Base-by-base conservation (phyloP, 2,888 invertebrate genomes). In the Bellardia bayeri region DNA sequence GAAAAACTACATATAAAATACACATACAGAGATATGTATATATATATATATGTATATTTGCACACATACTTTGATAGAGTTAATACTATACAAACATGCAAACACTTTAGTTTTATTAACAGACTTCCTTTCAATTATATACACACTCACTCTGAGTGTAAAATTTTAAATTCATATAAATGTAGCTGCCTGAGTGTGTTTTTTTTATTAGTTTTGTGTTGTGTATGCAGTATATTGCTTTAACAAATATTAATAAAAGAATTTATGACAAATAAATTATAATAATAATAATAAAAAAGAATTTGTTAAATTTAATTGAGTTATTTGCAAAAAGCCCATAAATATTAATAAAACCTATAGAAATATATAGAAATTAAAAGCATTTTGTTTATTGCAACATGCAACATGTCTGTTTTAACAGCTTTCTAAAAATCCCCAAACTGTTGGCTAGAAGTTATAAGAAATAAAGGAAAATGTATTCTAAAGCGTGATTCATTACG, bases 261-360 rank as follows among this genome's bases (percentile, higher is more conserved):
- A 61, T 61, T 33, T 64, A 64, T 64, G 40, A 7, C 7, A 64
- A 64, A 64, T n/a, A 45, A 45, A 45, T 45, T 45, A n/a, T 64
- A 42, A 64, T 40, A 11, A 51, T 51, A 45, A 45, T 11, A 63
- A 30, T 11, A 9, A 64, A 37, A 64, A 13, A 8, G n/a, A 2
- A 45, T 9, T 11, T n/a, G 40, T 14, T 4, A 33, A 51, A 69
- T 51, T 51, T 69, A 69, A 69, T 69, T 69, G 49, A 51, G 49
- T 69, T 69, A 69, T 69, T 69, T 69, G 69, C 69, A 11, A 9
- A 51, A 33, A 69, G 61, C 33, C 61, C 33, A 61, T 61, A 33
- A 69, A 33, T 45, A 45, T 66, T 42, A 61, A 61, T 33, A 61
- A 33, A 13, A 58, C 58, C 9, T 5, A 37, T 6, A 58, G 9